Conservation (phyloP, 1,140 invertebrate genomes). For the Saxidomus purpurata region DNA sequence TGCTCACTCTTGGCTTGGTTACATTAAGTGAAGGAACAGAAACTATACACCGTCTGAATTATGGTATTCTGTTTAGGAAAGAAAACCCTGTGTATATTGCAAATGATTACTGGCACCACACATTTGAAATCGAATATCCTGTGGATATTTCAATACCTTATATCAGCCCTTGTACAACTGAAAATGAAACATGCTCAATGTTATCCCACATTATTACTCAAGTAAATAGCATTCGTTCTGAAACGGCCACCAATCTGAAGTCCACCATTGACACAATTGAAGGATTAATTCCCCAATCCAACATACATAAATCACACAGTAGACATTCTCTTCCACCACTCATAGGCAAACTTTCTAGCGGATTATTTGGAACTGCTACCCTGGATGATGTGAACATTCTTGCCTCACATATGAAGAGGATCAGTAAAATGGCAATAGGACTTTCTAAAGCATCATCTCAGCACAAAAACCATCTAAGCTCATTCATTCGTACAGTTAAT, state of each 20-base stretch:
- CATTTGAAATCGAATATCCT: slow-evolving; percentile 54
- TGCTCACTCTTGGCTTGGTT: background rate
- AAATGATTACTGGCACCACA: slow-evolving; percentile 48
- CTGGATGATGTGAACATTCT: slow-evolving; percentile 56
- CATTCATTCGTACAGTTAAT: slow-evolving; percentile 21
- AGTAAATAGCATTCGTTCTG: slow-evolving; percentile 22
- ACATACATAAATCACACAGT: slow-evolving; percentile 14
- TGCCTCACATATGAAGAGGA: slow-evolving; percentile 36
- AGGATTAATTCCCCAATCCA: slow-evolving; percentile 8
- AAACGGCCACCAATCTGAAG: slow-evolving; percentile 19
- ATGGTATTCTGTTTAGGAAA: slow-evolving; percentile 49
- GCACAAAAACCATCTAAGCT: slow-evolving; percentile 43
- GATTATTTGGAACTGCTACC: slow-evolving; percentile 68
- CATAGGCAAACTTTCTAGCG: slow-evolving; percentile 64
- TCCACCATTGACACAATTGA: slow-evolving; percentile 35
- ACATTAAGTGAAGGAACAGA: background rate
- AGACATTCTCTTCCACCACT: slow-evolving; percentile 60
- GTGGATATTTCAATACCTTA: background rate
- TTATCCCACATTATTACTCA: slow-evolving; percentile 11
- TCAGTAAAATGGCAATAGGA: slow-evolving; percentile 24
- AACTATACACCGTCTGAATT: slow-evolving; percentile 47
- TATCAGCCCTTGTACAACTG: slow-evolving; percentile 10
- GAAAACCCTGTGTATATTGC: background rate
- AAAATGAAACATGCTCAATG: background rate
- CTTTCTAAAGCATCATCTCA: slow-evolving; percentile 14